A percentile compares a stretch with the other conserved stretches of the same genome.
These are phyloP conservation scores for Diploscapter pachys DNA, from an alignment of 1,140 invertebrate genomes.

Conservation along the genomic window DNA sequence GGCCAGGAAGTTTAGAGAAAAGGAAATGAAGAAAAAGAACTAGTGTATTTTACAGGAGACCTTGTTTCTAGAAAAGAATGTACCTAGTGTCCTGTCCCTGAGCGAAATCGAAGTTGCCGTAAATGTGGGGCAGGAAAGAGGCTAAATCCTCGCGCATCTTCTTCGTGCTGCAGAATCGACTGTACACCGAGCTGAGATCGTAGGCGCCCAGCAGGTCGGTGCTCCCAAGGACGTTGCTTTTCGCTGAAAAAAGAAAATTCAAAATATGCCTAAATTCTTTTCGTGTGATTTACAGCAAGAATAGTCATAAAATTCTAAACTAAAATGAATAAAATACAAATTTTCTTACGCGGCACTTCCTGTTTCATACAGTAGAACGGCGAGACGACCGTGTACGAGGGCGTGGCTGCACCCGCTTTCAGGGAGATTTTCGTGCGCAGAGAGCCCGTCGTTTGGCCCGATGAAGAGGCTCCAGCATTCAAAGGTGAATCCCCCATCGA, in stretches of 20 bases:
- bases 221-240: conserved; percentile 44
- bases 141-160: conserved; percentile 46
- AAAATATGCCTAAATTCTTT: not conserved
- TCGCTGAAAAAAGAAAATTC: conserved; percentile 31
- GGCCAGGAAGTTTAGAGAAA: conserved; percentile 9
- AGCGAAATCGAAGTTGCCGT: conserved; percentile 44
- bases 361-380: conserved; percentile 15
- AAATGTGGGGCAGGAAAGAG: conserved; percentile 49
- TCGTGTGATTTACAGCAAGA: not conserved
- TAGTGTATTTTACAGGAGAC: conserved; percentile 4
- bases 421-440: conserved; percentile 11
- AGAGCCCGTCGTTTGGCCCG: not conserved
- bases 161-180: conserved; percentile 50
- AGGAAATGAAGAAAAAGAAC: conserved; percentile 18
- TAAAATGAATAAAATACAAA: not conserved
- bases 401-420: not conserved
- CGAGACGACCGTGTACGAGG: not conserved
- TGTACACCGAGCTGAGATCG: conserved; percentile 45
- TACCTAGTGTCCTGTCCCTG: conserved; percentile 25
- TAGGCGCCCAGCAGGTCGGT: conserved; percentile 46
- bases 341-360: conserved; percentile 40
- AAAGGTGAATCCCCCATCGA: no score
- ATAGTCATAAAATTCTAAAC: conserved; percentile 7
- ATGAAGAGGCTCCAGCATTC: no score
- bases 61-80: conserved; percentile 15